These are phyloP conservation scores for Podarcis raffonei DNA, from an alignment of 2,113 vertebrate genomes.

Conservation along the genomic window DNA sequence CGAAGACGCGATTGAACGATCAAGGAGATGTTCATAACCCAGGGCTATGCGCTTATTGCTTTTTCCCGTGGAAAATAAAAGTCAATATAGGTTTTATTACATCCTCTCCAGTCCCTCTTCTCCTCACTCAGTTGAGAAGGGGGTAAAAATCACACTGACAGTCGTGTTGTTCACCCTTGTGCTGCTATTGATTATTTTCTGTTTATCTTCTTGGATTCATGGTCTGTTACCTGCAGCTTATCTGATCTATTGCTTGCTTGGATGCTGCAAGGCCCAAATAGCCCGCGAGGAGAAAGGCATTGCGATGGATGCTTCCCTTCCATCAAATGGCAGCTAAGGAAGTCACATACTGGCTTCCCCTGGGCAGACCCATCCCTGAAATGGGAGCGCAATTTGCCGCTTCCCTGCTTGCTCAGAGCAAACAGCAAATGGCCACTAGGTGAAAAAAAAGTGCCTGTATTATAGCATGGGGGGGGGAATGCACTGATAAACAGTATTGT, in stretches of 20 bases:
- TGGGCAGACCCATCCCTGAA: background rate
- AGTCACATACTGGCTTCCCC: accelerated
- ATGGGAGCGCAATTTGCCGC: no score
- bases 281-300: background rate
- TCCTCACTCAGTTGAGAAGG: accelerated
- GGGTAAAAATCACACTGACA: background rate
- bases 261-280: background rate
- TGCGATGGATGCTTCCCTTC: background rate
- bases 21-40: slow-evolving; percentile 44
- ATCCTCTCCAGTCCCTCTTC: slow-evolving; percentile 24
- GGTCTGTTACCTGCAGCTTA: background rate
- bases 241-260: accelerated
- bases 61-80: slow-evolving; percentile 50
- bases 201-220: background rate
- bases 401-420: no score
- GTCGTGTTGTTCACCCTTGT: background rate
- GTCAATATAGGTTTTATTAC: slow-evolving; percentile 10
- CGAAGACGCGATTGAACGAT: background rate
- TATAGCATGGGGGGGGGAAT: no score
- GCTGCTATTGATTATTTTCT: background rate
- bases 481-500: no score
- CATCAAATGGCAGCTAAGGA: accelerated
- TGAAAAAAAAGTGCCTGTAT: background rate
- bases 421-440: background rate
- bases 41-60: slow-evolving; percentile 53